Base-by-base conservation (phyloP, 2,797 vertebrate genomes). In the Discoglossus pictus region DNA sequence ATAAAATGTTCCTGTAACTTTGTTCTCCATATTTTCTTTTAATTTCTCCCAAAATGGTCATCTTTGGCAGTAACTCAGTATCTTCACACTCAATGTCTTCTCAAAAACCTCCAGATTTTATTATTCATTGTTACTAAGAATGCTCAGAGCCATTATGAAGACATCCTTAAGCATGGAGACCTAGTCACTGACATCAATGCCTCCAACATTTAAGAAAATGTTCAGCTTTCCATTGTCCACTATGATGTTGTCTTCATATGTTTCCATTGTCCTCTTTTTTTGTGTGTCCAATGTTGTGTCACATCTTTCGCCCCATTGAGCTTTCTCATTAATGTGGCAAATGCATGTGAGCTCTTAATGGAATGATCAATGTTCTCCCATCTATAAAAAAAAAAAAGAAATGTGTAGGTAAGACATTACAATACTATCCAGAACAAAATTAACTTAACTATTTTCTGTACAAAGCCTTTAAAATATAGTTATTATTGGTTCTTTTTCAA, bases 301-400 rank as follows among this genome's bases (percentile, higher is more conserved):
- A 84, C 75, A 58, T 78, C 81, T 51, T 73, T 38, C 23, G 74
- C 77, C 68, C 77, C 76, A 35, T 78, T 74, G 58, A 84, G 76
- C 35, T 78, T 73, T 8, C 79, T 80, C 77, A 79, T 82, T 76
- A 88, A 78, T 68, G 81, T 89, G 1, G 87, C 80, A 0, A 80
- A 39, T 2, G 7, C 80, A 53, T 83, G 86, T 44, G 85, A 83
- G 16, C 79, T 59, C 79, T 84, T 88, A 76, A 90, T 86, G 36
- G 77, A 83, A 61, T 89, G 88, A 21, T 77, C 76, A 38, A 88
- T 74, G 65, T 78, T 66, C 40, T 89, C 82, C 59, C 82, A 77
- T 68, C 89, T 91, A 82, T 47, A 64, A 73, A 78, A 79, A 38
- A 3, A 76, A 80, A 64, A 83, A 64, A 73, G 61, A 0, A n/a